Conservation (phyloP, 2,113 vertebrate species). For the Gavialis gangeticus region DNA sequence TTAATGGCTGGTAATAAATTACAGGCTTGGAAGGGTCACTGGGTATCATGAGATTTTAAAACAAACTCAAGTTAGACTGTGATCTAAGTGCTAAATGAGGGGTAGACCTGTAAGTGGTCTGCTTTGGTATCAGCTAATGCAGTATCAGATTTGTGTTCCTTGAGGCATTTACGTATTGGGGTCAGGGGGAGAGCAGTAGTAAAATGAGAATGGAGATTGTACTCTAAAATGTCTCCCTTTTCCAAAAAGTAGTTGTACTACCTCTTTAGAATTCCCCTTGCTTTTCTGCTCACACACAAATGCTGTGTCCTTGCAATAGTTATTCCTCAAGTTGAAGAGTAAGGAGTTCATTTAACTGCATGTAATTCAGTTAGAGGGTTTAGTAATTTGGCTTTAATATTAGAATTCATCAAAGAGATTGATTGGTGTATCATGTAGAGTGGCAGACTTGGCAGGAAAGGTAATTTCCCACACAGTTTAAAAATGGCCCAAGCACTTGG, state of each 20-base stretch:
- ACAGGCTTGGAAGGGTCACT: neutral
- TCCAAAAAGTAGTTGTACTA: neutral
- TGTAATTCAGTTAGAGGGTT: slow-evolving; percentile 22
- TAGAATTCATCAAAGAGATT: slow-evolving; percentile 58
- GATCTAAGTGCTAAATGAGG: neutral
- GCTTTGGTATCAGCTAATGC: neutral
- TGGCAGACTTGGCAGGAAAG: slow-evolving; percentile 42
- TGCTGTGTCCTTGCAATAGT: neutral
- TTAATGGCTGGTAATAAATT: slow-evolving; percentile 15
- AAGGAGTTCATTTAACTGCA: slow-evolving; percentile 1
- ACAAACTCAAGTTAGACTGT: neutral
- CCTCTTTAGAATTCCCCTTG: neutral
- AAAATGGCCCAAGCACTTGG: slow-evolving; percentile 7
- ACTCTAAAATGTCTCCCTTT: neutral
- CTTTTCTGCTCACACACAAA: neutral
- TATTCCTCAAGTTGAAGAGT: slow-evolving; percentile 23
- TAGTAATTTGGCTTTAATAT: slow-evolving; percentile 62
- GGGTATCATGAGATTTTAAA: neutral
- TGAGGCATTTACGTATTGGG: neutral
- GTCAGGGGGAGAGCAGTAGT: neutral
- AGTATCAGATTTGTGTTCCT: neutral
- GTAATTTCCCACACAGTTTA: slow-evolving; percentile 44
- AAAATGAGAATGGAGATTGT: neutral
- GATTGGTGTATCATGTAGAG: slow-evolving; percentile 36
- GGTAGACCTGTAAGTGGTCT: neutral